Percentiles rank a stretch among this genome's conserved stretches.
phyloP scores from a whole-genome alignment of 2,888 invertebrate genomes.

The Chrysopilus asiliformis region DNA sequence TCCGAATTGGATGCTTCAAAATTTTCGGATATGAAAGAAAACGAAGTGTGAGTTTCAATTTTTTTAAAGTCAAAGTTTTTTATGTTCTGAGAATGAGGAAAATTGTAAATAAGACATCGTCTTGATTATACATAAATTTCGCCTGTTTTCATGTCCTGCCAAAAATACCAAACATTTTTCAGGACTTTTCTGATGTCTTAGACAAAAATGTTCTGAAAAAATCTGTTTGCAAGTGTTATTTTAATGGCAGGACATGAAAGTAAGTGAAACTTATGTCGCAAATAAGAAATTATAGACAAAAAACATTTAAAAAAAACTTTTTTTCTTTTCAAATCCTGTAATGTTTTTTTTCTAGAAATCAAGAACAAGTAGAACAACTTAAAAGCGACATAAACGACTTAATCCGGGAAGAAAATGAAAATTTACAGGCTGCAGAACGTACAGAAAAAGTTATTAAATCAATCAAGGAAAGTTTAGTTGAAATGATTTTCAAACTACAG shows the following conservation, averaged over 20 bases:
- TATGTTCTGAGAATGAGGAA: too few species aligned
- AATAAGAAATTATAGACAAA: not conserved
- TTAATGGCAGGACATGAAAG: too few species aligned
- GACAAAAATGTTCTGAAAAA: too few species aligned
- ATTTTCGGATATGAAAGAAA: conserved; percentile 66
- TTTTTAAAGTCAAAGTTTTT: too few species aligned
- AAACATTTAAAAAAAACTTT: not conserved
- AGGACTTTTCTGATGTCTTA: too few species aligned
- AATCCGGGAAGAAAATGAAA: conserved; percentile 32
- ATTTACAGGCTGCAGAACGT: conserved; percentile 29
- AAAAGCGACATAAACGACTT: conserved; percentile 46
- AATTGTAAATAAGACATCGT: too few species aligned
- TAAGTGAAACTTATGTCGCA: not conserved
- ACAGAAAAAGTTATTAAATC: conserved; percentile 27
- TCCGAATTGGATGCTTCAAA: conserved; percentile 62
- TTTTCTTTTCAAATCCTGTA: conserved; percentile 9
- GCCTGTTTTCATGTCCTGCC: too few species aligned
- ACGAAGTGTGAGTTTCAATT: conserved; percentile 51
- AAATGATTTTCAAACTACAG: conserved; percentile 35
- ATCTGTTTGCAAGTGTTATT: too few species aligned
- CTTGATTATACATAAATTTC: too few species aligned
- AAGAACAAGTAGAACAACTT: conserved; percentile 52
- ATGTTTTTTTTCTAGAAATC: conserved; percentile 42
- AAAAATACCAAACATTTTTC: too few species aligned
- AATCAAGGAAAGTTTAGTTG: conserved; percentile 30